Evolutionary conservation across 2,113 vertebrate genomes (phyloP), one percentile per base, ranked within the genome.

Genomic region (Speoplatyrhinus poulsoni): DNA sequence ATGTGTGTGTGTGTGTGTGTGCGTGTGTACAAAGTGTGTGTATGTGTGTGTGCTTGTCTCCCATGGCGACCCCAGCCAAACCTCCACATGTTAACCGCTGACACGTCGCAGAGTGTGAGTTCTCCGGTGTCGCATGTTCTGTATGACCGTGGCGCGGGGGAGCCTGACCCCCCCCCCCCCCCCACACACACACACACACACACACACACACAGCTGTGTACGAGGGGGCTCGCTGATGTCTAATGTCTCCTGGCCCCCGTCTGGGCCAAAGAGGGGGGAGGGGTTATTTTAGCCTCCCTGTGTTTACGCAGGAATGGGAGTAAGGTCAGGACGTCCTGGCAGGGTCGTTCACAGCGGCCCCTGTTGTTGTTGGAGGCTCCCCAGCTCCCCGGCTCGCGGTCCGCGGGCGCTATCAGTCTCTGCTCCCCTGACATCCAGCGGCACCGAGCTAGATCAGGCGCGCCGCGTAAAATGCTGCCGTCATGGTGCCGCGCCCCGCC

Each of bases 221-320:
- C 4, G n/a, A 33, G 49, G 58, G 46, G 12, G 48, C 47, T 57
- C 66, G 67, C 69, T 73, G 36, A 41, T 73, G 56, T 61, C 12
- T 9, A 8, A 41, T 73, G 56, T 61, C 12, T 9, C 49, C 3
- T 8, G 17, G 59, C 49, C 54, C 69, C 46, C 48, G 32, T 65
- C 59, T 56, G 60, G 64, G 72, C 55, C 15, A 26, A 26, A 26
- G 26, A 26, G 26, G 26, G 26, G 26, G 26, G 26, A 2, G 26
- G 36, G 36, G 36, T 41, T 41, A 6, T 41, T 60, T 69, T 56
- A 57, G 65, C 19, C 55, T 60, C 67, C 52, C 50, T 17, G 52
- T 85, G 88, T 89, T 89, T 82, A 80, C 13, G 11, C 13, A 81
- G 82, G 64, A 88, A 89, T 76, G 36, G 26, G 76, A 89, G 79